Conservation (phyloP, 2,888 invertebrate species). For the Stomorhina lunata region DNA sequence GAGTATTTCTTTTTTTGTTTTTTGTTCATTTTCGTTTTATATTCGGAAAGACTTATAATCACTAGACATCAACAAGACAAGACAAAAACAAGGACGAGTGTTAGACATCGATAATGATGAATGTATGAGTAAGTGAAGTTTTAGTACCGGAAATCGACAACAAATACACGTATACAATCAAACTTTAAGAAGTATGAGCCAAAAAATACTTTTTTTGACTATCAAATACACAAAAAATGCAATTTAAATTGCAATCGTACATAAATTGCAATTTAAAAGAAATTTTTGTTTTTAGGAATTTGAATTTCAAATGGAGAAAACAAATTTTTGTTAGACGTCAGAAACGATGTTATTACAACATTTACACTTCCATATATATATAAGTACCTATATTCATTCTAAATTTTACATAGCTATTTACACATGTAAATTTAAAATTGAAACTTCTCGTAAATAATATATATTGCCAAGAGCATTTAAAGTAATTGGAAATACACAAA, state of each 20-base stretch:
- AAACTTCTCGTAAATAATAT: no score
- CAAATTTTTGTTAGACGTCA: neutral
- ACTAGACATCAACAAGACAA: slow-evolving; percentile 53
- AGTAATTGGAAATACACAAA: no score
- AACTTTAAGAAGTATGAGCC: neutral
- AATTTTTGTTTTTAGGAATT: slow-evolving; percentile 1
- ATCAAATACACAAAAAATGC: neutral
- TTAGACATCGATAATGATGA: slow-evolving; percentile 60
- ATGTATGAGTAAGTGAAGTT: slow-evolving; percentile 26
- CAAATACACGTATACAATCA: slow-evolving; percentile 14
- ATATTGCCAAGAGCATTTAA: no score
- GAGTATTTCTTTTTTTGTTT: neutral
- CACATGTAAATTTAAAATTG: no score
- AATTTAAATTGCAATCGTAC: slow-evolving; percentile 47
- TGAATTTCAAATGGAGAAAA: neutral
- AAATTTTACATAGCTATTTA: no score
- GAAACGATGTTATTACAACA: neutral
- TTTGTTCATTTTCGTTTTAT: neutral
- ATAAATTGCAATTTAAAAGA: neutral
- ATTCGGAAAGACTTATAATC: slow-evolving; percentile 41
- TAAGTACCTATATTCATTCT: no score
- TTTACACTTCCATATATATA: no score
- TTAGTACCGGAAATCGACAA: slow-evolving; percentile 26
- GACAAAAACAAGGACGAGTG: slow-evolving; percentile 38
- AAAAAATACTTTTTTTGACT: neutral